Evolutionary conservation across 2,888 invertebrate genomes (phyloP).

Genomic region (Eristalis intricaria): DNA sequence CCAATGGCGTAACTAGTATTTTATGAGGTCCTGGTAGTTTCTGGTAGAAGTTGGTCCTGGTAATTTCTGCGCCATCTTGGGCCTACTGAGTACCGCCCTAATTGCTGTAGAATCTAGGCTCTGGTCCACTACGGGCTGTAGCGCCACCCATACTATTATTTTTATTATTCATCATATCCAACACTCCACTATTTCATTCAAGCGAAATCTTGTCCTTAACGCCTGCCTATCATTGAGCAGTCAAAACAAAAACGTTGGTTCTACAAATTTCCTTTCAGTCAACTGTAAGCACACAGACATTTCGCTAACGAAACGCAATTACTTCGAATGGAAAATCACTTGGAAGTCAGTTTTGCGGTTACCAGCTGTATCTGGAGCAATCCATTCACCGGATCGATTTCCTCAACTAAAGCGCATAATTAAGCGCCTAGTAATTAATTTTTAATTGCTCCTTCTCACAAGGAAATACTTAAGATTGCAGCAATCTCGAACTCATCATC

Average conservation of each 20-base stretch:
- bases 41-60: too few relatives aligned
- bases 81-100: too few relatives aligned
- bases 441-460: slow-evolving; percentile 43
- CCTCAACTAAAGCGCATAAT: slow-evolving; percentile 35
- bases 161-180: too few relatives aligned
- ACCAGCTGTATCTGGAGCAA: not conserved
- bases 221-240: not conserved
- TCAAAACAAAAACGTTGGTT: not conserved
- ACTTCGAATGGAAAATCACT: not conserved
- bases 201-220: not conserved
- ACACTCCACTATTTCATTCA: not conserved
- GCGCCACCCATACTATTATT: too few relatives aligned
- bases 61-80: too few relatives aligned
- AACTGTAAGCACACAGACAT: not conserved
- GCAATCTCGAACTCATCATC: slow-evolving; percentile 9
- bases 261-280: not conserved
- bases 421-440: slow-evolving; percentile 39
- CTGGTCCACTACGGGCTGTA: too few relatives aligned
- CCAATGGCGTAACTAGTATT: too few relatives aligned
- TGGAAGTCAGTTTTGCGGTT: not conserved
- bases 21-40: too few relatives aligned
- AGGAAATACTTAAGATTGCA: slow-evolving; percentile 13
- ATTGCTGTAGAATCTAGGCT: too few relatives aligned
- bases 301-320: not conserved
- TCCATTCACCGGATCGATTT: slow-evolving; percentile 47